Percentiles rank a stretch among this genome's conserved stretches.
phyloP scores from a whole-genome alignment of 2,113 vertebrate genomes.

The human region DNA sequence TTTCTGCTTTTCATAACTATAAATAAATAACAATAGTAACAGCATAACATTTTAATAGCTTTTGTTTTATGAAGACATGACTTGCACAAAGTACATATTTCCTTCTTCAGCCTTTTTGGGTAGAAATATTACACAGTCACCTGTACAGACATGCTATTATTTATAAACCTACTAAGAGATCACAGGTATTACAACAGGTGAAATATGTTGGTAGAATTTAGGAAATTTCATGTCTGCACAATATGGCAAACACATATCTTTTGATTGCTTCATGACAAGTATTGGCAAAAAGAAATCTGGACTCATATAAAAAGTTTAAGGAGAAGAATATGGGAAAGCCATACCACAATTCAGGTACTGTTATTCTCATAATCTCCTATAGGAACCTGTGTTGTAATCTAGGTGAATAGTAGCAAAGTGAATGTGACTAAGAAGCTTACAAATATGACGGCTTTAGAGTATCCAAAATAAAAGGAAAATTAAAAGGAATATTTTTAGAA shows the following conservation, averaged over 20 bases:
- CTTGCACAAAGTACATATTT: not conserved
- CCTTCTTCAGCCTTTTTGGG: not conserved
- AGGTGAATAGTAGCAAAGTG: not conserved
- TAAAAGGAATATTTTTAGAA: constrained; percentile 14
- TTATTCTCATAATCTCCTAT: not conserved
- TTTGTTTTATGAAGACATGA: not conserved
- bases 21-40: not conserved
- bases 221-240: not conserved
- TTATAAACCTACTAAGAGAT: not conserved
- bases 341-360: not conserved
- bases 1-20: not conserved
- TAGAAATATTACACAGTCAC: not conserved
- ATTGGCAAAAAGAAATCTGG: not conserved
- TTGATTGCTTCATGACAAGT: not conserved
- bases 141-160: not conserved
- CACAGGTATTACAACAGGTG: not conserved
- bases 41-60: not conserved
- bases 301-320: not conserved
- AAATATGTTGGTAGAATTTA: not conserved
- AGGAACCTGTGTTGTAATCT: not conserved
- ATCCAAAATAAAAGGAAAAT: not conserved
- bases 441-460: not conserved
- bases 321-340: not conserved
- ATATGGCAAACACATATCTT: not conserved
- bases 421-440: not conserved